Conservation (phyloP, 1,140 invertebrate genomes). For the Forficula auricularia region DNA sequence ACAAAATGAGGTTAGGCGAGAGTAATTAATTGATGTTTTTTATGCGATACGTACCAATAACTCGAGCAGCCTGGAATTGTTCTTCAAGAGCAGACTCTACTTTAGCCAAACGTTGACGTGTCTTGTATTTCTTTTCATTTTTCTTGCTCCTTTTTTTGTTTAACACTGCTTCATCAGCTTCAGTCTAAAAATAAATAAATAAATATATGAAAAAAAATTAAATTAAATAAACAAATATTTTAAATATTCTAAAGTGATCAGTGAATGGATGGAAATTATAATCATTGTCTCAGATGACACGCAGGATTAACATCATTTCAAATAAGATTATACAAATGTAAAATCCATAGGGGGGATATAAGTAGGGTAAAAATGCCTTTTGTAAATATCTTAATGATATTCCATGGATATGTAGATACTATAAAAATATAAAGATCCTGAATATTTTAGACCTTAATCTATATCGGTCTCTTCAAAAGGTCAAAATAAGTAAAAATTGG, state of each 20-base stretch:
- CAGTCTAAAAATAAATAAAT: slow-evolving; percentile 42
- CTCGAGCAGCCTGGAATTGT: slow-evolving; percentile 87
- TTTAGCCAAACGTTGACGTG: slow-evolving; percentile 78
- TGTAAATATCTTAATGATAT: too few species aligned
- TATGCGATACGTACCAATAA: slow-evolving; percentile 82
- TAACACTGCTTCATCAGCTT: slow-evolving; percentile 83
- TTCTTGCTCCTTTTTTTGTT: slow-evolving; percentile 91
- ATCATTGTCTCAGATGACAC: slow-evolving; percentile 25
- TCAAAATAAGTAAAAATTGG: too few species aligned
- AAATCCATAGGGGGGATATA: too few species aligned
- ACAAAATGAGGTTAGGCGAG: too few species aligned
- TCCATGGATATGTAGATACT: too few species aligned
- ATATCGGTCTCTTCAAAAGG: too few species aligned
- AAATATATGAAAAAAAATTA: neutral
- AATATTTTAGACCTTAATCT: too few species aligned
- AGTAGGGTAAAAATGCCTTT: too few species aligned
- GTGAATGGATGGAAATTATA: neutral
- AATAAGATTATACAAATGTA: neutral
- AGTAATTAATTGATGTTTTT: too few species aligned
- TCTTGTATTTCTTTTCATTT: slow-evolving; percentile 80
- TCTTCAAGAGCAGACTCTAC: slow-evolving; percentile 87
- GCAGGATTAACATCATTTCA: slow-evolving; percentile 20
- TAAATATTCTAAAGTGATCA: neutral
- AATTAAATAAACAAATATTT: neutral
- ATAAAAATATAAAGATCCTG: too few species aligned